phyloP scores from a whole-genome alignment of 2,797 vertebrate genomes.

The Cuculus canorus region DNA sequence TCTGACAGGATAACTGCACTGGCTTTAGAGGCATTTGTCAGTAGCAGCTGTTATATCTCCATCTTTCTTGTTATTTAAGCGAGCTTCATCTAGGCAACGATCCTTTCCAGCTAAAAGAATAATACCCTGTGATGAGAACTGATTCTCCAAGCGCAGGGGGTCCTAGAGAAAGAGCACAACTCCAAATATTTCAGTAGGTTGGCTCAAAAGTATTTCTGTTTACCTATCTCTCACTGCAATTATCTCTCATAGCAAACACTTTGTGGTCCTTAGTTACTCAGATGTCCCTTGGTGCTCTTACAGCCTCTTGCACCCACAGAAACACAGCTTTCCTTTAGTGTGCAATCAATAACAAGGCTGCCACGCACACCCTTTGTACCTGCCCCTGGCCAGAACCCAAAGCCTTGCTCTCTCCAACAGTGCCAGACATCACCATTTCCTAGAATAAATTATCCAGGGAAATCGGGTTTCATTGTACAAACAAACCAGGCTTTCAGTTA shows the following conservation, averaged over 20 bases:
- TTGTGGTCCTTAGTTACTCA: background rate
- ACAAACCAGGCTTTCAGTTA: constrained; percentile 31
- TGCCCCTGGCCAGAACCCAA: constrained; percentile 1
- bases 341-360: constrained; percentile 20
- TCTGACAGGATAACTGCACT: background rate
- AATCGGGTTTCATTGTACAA: constrained; percentile 24
- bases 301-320: background rate
- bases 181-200: background rate
- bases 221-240: background rate
- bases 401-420: background rate
- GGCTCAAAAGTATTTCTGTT: background rate
- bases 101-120: constrained; percentile 1
- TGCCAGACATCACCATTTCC: constrained; percentile 42
- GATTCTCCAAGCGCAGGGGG: background rate
- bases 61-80: background rate
- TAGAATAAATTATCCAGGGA: constrained; percentile 37
- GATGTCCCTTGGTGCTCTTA: background rate
- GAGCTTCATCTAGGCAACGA: constrained; percentile 27
- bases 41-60: background rate
- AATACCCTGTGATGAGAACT: background rate
- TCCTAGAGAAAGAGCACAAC: background rate
- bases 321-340: background rate
- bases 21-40: constrained; percentile 36
- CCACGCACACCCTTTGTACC: background rate
- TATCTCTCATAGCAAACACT: background rate